Base-by-base conservation (phyloP, 2,888 invertebrate genomes). In the Cantharis flavilabris region DNA sequence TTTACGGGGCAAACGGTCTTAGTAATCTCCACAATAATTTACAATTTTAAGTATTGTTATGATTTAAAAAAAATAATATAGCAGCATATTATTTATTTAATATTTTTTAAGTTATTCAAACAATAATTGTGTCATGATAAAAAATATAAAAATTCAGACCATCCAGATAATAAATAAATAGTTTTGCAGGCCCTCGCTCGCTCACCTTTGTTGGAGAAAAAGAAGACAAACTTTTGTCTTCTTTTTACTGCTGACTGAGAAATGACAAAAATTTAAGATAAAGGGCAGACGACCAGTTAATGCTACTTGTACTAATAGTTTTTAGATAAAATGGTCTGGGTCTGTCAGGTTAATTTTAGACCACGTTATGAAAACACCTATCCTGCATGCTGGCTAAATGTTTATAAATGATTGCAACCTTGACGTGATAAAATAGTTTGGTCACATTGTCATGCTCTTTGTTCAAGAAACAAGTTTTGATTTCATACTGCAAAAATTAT, bases 401-500 rank as follows among this genome's bases (percentile, higher is more conserved):
- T 77, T 77, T 73, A 71, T 77, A 77, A 77, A 77, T 71, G 73
- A 77, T 70, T 69, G 64, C 49, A 74, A 77, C 77, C 77, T 72
- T 76, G 76, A 26, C 72, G 72, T 73, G 76, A 76, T 73, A 70
- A 73, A 67, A 65, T 65, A 3, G n/a, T 65, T 18, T 14, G 23
- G 9, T 23, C 65, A 18, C 18, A 20, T 30, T 65, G 23, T 67
- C 65, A 23, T 67, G 23, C 20, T 33, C 10, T 33, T 33, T 33
- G 33, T 33, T 33, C 33, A 49, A n/a, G 49, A 49, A 49, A 49
- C n/a, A 49, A 49, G n/a, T 33, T 33, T 13, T 5, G 0, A 49
- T n/a, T 49, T 49, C 49, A 5, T 5, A 13, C 5, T 13, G 13
- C 33, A 33, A 33, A 13, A 33, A 33, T 33, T 33, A 33, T 3